Conservation (phyloP, 2,888 invertebrate species). For the Eupithecia insigniata region DNA sequence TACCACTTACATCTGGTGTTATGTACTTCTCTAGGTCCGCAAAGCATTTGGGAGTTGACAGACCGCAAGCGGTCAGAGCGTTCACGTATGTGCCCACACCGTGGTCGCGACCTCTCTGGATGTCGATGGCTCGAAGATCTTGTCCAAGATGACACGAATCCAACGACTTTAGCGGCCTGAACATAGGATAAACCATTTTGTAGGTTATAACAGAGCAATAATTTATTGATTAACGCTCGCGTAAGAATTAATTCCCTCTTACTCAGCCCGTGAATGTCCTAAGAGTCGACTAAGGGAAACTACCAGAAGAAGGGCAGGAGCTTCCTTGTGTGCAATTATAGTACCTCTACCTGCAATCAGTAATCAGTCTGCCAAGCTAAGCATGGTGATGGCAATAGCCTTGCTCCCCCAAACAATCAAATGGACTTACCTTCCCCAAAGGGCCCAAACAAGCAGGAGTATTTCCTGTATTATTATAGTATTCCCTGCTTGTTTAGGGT, state of each 20-base stretch:
- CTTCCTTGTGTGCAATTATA: too few species aligned
- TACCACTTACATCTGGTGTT: conserved; percentile 36
- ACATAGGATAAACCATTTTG: not conserved
- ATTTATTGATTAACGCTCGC: too few species aligned
- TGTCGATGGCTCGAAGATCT: conserved; percentile 47
- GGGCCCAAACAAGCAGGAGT: too few species aligned
- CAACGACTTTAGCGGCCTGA: conserved; percentile 6
- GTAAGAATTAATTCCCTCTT: too few species aligned
- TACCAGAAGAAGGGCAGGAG: too few species aligned
- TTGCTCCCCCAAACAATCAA: too few species aligned
- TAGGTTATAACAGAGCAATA: not conserved
- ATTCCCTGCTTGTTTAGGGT: not conserved
- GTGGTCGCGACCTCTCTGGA: conserved; percentile 48
- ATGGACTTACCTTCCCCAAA: too few species aligned
- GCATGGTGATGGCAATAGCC: too few species aligned
- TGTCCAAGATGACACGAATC: conserved; percentile 36
- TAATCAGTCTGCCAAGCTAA: not conserved
- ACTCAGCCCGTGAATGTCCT: too few species aligned
- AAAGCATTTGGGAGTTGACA: conserved; percentile 39
- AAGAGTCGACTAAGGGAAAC: too few species aligned
- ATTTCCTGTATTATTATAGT: too few species aligned
- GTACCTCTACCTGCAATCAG: not conserved
- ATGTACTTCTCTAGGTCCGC: conserved; percentile 41
- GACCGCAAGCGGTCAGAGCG: conserved; percentile 30
- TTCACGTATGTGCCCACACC: conserved; percentile 40